These are phyloP conservation scores for Gymnorhina tibicen DNA, from an alignment of 2,113 vertebrate genomes.

Conservation along the genomic window DNA sequence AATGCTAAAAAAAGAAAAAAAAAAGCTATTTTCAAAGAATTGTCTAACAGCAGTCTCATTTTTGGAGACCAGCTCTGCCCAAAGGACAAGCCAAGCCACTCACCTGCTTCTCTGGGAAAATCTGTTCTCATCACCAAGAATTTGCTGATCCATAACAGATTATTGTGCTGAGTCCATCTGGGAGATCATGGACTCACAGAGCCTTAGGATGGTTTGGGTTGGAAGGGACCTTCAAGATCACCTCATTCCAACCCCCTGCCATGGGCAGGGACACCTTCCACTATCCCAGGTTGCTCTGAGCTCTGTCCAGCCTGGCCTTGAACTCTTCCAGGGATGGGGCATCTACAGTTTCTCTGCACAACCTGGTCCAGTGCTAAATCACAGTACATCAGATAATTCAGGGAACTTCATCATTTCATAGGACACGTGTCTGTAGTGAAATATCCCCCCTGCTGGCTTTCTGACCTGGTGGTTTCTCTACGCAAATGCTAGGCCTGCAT, in stretches of 20 bases:
- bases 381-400: neutral
- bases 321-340: neutral
- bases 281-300: neutral
- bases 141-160: neutral
- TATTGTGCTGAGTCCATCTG: neutral
- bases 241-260: neutral
- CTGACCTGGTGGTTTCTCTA: neutral
- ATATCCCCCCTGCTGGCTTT: neutral
- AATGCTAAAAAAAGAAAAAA: neutral
- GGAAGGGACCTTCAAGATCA: neutral
- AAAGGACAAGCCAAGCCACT: neutral
- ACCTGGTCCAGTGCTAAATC: neutral
- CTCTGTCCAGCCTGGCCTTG: accelerated
- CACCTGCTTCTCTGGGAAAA: neutral
- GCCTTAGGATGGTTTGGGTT: neutral
- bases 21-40: neutral
- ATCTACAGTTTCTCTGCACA: neutral
- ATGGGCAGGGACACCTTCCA: neutral
- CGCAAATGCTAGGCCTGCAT: neutral
- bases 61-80: neutral
- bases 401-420: neutral
- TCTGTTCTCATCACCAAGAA: neutral
- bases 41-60: neutral
- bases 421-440: neutral
- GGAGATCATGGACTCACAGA: neutral